Conservation (phyloP, 2,888 invertebrate genomes). For the Autographa gamma region DNA sequence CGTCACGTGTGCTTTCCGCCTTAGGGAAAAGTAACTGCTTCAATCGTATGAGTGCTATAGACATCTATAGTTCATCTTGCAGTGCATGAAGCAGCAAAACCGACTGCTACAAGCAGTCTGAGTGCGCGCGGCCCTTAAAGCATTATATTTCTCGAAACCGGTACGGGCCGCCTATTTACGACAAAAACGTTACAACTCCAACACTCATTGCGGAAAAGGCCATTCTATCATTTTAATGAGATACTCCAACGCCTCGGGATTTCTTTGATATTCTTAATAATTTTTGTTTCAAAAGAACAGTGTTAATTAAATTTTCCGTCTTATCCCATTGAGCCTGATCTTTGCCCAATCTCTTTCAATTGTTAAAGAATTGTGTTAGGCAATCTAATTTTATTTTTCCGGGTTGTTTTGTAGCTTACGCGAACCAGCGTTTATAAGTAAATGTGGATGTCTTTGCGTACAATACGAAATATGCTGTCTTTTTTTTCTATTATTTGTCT, state of each 20-base stretch:
- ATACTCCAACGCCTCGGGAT: constrained; percentile 27
- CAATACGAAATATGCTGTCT: neutral
- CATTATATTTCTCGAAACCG: constrained; percentile 6
- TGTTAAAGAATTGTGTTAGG: constrained; percentile 28
- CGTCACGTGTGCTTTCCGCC: no score
- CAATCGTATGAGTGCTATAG: no score
- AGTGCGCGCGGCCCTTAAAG: no score
- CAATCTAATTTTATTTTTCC: constrained; percentile 38
- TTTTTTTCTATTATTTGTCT: constrained; percentile 8
- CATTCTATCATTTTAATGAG: constrained; percentile 47
- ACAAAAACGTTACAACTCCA: constrained; percentile 19
- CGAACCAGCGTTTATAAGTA: constrained; percentile 9
- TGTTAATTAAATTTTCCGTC: constrained; percentile 51
- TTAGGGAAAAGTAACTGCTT: no score
- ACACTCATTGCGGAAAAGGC: constrained; percentile 25
- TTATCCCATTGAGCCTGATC: constrained; percentile 43
- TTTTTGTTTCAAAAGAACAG: constrained; percentile 41
- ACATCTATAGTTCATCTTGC: no score
- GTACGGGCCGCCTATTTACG: neutral
- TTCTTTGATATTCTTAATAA: constrained; percentile 41
- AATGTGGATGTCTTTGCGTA: neutral
- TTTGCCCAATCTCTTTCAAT: constrained; percentile 39
- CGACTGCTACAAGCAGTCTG: no score
- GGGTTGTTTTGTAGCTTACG: constrained; percentile 23
- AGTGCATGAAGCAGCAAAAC: no score